A percentile compares a stretch with the other conserved stretches of the same genome.
Conservation (phyloP, 2,113 vertebrate species). For the Syngnathus scovelli region DNA sequence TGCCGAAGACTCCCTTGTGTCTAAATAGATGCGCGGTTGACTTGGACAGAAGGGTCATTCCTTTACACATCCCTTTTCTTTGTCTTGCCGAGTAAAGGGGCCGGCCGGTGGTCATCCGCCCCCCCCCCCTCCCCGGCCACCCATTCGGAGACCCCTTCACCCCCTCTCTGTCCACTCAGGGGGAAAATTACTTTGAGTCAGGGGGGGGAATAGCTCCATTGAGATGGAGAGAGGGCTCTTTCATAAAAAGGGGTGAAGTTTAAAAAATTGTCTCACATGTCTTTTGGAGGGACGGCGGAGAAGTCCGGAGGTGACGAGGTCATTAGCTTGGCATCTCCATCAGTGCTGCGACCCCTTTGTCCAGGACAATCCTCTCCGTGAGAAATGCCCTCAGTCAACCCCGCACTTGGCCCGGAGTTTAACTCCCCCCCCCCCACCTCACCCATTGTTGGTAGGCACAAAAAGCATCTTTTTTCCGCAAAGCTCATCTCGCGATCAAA, state of each 20-base stretch:
- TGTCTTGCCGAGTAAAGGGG: constrained; percentile 51
- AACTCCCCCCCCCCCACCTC: not conserved
- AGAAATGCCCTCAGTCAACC: constrained; percentile 55
- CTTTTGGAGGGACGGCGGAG: constrained; percentile 20
- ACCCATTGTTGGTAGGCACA: constrained; percentile 51
- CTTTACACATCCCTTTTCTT: constrained; percentile 63
- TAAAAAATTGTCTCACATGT: constrained; percentile 57
- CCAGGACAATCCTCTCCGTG: constrained; percentile 48
- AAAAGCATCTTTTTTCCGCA: constrained; percentile 51
- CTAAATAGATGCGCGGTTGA: constrained; percentile 30
- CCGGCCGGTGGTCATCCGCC: constrained; percentile 54
- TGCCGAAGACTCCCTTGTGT: constrained; percentile 22
- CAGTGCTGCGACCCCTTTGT: constrained; percentile 61
- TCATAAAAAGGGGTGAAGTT: constrained; percentile 58
- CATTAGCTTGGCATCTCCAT: constrained; percentile 62
- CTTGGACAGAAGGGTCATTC: constrained; percentile 54
- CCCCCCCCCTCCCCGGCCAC: constrained; percentile 14
- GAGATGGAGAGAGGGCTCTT: constrained; percentile 49
- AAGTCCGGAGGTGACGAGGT: constrained; percentile 57
- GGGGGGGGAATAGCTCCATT: constrained; percentile 53
- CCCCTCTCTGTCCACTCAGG: constrained; percentile 55
- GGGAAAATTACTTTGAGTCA: constrained; percentile 56
- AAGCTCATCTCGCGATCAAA: constrained; percentile 51
- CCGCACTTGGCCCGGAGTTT: constrained; percentile 36
- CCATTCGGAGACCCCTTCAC: constrained; percentile 42